Percentiles rank a stretch among this genome's conserved stretches.
Conservation (phyloP, 2,888 invertebrate species). For the Pandemis heparana region DNA sequence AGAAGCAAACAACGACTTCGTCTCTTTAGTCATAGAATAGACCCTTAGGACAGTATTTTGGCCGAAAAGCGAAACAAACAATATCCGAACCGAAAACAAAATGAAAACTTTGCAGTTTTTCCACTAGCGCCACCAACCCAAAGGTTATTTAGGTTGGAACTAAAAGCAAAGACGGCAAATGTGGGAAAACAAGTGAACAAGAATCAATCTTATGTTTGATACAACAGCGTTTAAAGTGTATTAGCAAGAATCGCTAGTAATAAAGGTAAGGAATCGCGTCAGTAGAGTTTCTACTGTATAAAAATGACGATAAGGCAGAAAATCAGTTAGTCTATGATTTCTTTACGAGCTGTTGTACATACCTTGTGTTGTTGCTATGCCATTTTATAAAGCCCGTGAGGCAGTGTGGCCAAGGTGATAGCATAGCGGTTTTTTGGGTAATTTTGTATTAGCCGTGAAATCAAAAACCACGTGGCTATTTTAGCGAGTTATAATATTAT, state of each 20-base stretch:
- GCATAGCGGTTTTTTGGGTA: neutral
- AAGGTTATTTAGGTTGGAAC: slow-evolving; percentile 20
- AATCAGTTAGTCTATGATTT: neutral
- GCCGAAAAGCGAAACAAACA: no score
- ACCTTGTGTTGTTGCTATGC: slow-evolving; percentile 35
- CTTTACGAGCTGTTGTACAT: slow-evolving; percentile 2
- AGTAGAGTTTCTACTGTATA: neutral
- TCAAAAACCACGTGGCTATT: no score
- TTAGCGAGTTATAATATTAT: neutral
- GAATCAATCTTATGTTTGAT: neutral
- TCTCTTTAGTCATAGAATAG: no score
- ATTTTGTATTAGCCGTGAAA: neutral
- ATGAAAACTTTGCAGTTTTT: neutral
- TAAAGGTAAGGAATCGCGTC: slow-evolving; percentile 12
- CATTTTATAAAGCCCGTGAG: slow-evolving; percentile 30
- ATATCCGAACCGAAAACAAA: neutral
- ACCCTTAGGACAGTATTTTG: no score
- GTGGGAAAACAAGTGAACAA: slow-evolving; percentile 1
- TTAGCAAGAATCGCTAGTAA: neutral
- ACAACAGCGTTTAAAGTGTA: slow-evolving; percentile 4
- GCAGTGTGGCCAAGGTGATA: slow-evolving; percentile 2
- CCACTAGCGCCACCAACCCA: slow-evolving; percentile 26
- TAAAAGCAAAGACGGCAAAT: slow-evolving; percentile 21
- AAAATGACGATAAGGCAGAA: neutral
- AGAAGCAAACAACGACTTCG: no score